Conservation (phyloP, 2,113 vertebrate species). For the Siphamia tubifer region DNA sequence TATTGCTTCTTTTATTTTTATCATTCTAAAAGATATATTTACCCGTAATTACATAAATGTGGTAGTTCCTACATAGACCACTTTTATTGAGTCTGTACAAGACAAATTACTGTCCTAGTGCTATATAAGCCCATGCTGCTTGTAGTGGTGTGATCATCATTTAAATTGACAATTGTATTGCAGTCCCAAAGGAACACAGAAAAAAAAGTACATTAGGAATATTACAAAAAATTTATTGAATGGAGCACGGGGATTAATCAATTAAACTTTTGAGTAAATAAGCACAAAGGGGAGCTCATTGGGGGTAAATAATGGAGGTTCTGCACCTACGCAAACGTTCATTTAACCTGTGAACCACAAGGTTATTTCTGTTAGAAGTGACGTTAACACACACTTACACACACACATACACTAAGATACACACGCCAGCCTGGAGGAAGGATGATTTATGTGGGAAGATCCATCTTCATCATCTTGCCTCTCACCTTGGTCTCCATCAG, state of each 20-base stretch:
- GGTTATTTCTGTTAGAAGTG: slow-evolving; percentile 89
- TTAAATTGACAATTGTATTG: slow-evolving; percentile 35
- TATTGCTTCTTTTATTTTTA: not conserved
- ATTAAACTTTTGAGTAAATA: slow-evolving; percentile 69
- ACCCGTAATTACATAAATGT: too few relatives aligned
- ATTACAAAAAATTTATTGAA: slow-evolving; percentile 51
- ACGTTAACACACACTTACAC: slow-evolving; percentile 65
- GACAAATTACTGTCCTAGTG: slow-evolving; percentile 36
- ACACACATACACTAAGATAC: slow-evolving; percentile 30
- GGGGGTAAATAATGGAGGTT: slow-evolving; percentile 74
- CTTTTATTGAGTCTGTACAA: not conserved
- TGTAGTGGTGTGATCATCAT: slow-evolving; percentile 37
- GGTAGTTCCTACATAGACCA: slow-evolving; percentile 3
- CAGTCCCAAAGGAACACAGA: slow-evolving; percentile 24
- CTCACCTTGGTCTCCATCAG: slow-evolving; percentile 98
- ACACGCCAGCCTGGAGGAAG: slow-evolving; percentile 61
- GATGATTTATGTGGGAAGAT: slow-evolving; percentile 94
- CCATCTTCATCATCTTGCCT: slow-evolving; percentile 90
- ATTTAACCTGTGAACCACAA: slow-evolving; percentile 90
- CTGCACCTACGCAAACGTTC: slow-evolving; percentile 72
- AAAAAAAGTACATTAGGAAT: slow-evolving; percentile 58
- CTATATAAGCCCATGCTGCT: slow-evolving; percentile 5
- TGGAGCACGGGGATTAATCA: slow-evolving; percentile 58
- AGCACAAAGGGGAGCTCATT: slow-evolving; percentile 58
- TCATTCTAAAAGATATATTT: slow-evolving; percentile 1